phyloP scores from a whole-genome alignment of 1,140 invertebrate species.

The Dufourea novaeangliae region DNA sequence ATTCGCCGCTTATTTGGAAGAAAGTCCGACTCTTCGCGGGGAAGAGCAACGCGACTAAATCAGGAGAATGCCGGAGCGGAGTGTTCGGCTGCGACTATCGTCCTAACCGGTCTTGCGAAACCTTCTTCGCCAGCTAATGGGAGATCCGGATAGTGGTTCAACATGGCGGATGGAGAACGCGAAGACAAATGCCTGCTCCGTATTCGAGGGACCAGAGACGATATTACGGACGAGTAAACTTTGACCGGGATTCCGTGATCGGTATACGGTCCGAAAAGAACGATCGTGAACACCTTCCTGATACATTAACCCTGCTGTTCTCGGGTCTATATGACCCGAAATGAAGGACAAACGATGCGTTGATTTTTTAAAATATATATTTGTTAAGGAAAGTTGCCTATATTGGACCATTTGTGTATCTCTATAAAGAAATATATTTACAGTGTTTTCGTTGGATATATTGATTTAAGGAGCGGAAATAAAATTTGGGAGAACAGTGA shows the following conservation, averaged over 20 bases:
- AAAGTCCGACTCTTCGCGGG: neutral
- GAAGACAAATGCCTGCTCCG: constrained; percentile 38
- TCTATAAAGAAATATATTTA: too few species aligned
- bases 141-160: constrained; percentile 65
- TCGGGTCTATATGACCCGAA: too few species aligned
- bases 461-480: too few species aligned
- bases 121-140: constrained; percentile 58
- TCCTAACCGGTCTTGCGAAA: constrained; percentile 64
- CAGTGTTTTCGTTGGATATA: too few species aligned
- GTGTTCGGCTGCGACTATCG: constrained; percentile 45
- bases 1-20: constrained; percentile 15
- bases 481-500: too few species aligned
- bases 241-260: constrained; percentile 44
- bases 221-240: constrained; percentile 59
- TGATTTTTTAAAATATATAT: too few species aligned
- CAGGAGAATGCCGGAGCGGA: constrained; percentile 48
- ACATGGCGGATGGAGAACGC: constrained; percentile 55
- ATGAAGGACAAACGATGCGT: too few species aligned
- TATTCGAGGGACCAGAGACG: constrained; percentile 44
- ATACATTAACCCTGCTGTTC: too few species aligned
- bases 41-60: constrained; percentile 31
- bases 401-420: too few species aligned
- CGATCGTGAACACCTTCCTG: neutral
- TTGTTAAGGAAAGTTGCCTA: too few species aligned
- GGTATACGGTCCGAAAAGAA: constrained; percentile 10